phyloP scores from a whole-genome alignment of 1,140 invertebrate species.

The Drosophila nebulosa region DNA sequence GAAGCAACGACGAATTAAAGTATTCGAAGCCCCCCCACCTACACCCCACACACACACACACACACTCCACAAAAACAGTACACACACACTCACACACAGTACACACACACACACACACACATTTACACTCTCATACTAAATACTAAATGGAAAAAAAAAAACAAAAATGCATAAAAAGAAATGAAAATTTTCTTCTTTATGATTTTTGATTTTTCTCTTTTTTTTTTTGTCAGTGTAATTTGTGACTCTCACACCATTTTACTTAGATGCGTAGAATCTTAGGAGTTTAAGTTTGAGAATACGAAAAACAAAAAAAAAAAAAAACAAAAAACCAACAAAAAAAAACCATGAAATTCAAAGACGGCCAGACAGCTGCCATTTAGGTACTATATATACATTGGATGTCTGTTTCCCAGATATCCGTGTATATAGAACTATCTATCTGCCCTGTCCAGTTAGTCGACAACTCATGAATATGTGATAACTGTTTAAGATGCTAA shows the following conservation, averaged over 20 bases:
- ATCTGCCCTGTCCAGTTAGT: conserved; percentile 47
- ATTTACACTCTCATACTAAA: conserved; percentile 58
- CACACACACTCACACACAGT: conserved; percentile 32
- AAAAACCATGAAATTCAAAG: conserved; percentile 77
- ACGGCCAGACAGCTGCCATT: conserved; percentile 42
- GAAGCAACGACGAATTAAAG: conserved; percentile 73
- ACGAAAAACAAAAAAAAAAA: conserved; percentile 28
- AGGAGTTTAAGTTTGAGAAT: conserved; percentile 71
- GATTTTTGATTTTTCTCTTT: neutral
- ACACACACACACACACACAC: conserved; percentile 23
- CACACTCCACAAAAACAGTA: no score
- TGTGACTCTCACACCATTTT: conserved; percentile 78
- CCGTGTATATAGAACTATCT: neutral
- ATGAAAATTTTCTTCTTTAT: neutral
- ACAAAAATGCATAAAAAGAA: conserved; percentile 27
- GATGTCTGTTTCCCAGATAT: neutral
- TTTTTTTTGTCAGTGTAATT: conserved; percentile 46
- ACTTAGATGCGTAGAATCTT: conserved; percentile 76
- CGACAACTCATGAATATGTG: conserved; percentile 79
- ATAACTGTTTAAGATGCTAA: conserved; percentile 79
- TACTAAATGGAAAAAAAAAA: conserved; percentile 37
- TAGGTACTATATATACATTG: neutral
- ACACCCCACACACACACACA: conserved; percentile 52
- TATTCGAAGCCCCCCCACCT: conserved; percentile 79
- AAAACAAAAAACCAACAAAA: conserved; percentile 23